Evolutionary conservation across 2,113 vertebrate species (phyloP).

Genomic region (Xiphophorus maculatus): DNA sequence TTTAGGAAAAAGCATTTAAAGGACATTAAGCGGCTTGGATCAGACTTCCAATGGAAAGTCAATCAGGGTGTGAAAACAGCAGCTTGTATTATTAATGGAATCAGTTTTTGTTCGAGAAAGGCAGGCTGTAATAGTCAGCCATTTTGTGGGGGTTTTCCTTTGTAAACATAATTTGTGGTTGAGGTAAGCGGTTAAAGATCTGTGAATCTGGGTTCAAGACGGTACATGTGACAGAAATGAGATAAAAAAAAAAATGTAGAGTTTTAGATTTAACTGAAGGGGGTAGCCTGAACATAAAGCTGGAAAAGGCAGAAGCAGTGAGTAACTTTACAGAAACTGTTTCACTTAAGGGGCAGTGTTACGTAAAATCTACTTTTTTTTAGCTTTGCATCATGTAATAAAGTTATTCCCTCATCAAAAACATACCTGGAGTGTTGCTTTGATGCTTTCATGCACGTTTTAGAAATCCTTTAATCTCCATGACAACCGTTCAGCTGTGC

Average conservation of each 20-base stretch:
- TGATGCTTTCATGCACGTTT: too few relatives aligned
- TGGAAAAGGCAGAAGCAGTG: not conserved
- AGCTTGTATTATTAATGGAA: constrained; percentile 40
- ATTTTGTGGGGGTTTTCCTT: constrained; percentile 41
- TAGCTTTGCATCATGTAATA: too few relatives aligned
- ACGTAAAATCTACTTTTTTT: too few relatives aligned
- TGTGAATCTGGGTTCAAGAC: constrained; percentile 25
- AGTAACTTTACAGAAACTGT: not conserved
- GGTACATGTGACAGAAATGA: constrained; percentile 33
- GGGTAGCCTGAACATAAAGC: not conserved
- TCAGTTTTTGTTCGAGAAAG: constrained; percentile 56
- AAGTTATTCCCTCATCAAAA: too few relatives aligned
- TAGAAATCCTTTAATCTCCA: too few relatives aligned
- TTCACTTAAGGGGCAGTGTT: not conserved
- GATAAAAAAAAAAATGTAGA: constrained; percentile 9
- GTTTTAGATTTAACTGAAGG: constrained; percentile 1
- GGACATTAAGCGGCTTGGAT: constrained; percentile 73
- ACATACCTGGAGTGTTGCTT: too few relatives aligned
- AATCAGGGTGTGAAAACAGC: constrained; percentile 70
- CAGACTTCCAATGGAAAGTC: constrained; percentile 75
- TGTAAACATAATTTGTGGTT: constrained; percentile 60
- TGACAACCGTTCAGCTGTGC: too few relatives aligned
- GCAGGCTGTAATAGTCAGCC: constrained; percentile 50
- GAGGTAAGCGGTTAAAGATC: constrained; percentile 22
- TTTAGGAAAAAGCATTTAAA: constrained; percentile 78